A percentile compares a stretch with the other conserved stretches of the same genome.
Conservation (phyloP, 2,797 vertebrate genomes). For the Xenopus petersii region DNA sequence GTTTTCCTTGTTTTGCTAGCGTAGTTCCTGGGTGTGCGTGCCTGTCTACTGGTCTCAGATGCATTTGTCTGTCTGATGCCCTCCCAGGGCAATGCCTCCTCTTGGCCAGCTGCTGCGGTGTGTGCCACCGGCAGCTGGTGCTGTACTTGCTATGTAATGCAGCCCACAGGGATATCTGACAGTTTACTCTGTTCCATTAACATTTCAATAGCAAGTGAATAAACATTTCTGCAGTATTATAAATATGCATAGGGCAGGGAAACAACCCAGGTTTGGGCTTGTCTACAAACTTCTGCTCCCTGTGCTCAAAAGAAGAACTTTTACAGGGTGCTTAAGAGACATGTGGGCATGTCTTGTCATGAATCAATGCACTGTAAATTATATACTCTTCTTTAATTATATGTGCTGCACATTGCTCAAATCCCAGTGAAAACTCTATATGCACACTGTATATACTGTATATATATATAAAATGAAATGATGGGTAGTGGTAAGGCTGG, state of each 20-base stretch:
- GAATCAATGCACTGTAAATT: too few relatives aligned
- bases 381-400: too few relatives aligned
- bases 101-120: slow-evolving; percentile 58
- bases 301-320: not conserved
- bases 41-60: slow-evolving; percentile 55
- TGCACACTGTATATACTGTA: too few relatives aligned
- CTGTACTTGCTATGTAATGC: slow-evolving; percentile 38
- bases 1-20: slow-evolving; percentile 4
- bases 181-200: slow-evolving; percentile 46
- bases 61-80: slow-evolving; percentile 51
- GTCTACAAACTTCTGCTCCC: not conserved
- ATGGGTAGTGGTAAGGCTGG: too few relatives aligned
- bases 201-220: slow-evolving; percentile 25
- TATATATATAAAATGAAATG: too few relatives aligned
- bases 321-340: not conserved
- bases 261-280: slow-evolving; percentile 1
- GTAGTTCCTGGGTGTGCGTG: slow-evolving; percentile 50
- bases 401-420: too few relatives aligned
- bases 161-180: slow-evolving; percentile 48
- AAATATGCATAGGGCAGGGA: not conserved
- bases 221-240: slow-evolving; percentile 4
- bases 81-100: slow-evolving; percentile 55
- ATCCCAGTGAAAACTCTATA: too few relatives aligned
- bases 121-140: slow-evolving; percentile 27
- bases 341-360: too few relatives aligned